Evolutionary conservation across 2,113 vertebrate species (phyloP), one percentile per base, ranked within the genome.

Genomic region (Pungitius pungitius): DNA sequence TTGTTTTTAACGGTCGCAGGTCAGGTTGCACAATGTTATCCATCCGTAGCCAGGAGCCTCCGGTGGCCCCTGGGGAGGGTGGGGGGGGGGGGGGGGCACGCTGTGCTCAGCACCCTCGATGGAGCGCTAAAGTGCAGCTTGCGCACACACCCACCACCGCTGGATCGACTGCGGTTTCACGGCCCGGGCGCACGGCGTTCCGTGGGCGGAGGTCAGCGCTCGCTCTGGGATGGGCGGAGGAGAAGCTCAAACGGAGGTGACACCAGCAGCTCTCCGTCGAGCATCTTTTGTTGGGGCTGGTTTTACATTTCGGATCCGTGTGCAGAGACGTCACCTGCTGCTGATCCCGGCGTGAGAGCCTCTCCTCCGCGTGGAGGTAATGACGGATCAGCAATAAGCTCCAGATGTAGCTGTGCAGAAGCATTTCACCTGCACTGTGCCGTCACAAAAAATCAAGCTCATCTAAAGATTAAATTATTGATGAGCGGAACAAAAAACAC

Each of bases 301-400:
- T 55, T 73, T 85, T 2, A 65, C 22, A 77, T 45, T 60, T 66
- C 64, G 67, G 66, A 83, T 81, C 79, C 64, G 2, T 13, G 75
- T 63, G 30, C 49, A 24, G 66, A 68, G 75, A 42, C 69, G 63
- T 80, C 80, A 67, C 79, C 77, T 85, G 68, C 77, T 58, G 65
- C 77, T 88, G 88, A 91, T 89, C 77, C 68, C 43, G 54, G 73
- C n/a, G n/a, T n/a, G n/a, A n/a, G 80, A 90, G 74, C 86, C 84
- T 27, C 86, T 83, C 26, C 79, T 77, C 69, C 69, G 69, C 73
- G 80, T 69, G 69, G 66, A 78, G 78, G 86, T 88, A 87, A 88
- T 82, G 73, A 74, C 26, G 86, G 85, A 90, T 88, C 85, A 84
- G 63, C 37, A 62, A 68, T 85, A 63, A 78, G 85, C 60, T 51